Base-by-base conservation (phyloP, 2,113 vertebrate species). In the Mixornis gularis region DNA sequence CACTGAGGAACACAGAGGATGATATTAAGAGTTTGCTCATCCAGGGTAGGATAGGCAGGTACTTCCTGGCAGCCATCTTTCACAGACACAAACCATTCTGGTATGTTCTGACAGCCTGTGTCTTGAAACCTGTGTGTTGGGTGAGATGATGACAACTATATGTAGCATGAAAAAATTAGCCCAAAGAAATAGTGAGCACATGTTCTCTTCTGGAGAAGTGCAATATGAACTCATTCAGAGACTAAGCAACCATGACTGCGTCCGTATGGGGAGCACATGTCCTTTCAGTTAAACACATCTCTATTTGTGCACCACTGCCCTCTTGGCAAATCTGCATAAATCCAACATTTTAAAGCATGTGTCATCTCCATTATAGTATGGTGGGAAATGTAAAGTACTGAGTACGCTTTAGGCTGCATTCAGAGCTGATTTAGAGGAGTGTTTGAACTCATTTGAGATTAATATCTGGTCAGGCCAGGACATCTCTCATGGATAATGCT, bases 91-190 rank as follows among this genome's bases (percentile, higher is more conserved):
- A 85, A 71, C 44, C 49, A 55, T 48, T 83, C 36, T 79, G 44
- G 34, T 38, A 70, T 44, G 64, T 73, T 91, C 69, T 63, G 69
- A 84, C 64, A 91, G 69, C 58, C 53, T 58, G 15, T 41, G 22
- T 84, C 90, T 84, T 73, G 73, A 84, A 92, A 80, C 56, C 32
- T 70, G 17, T n/a, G 17, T 77, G 51, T 18, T 62, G 60, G 69
- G 65, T 77, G 73, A 92, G 77, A 94, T 26, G 25, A 74, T 63
- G 72, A 90, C 84, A 89, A 73, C 69, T 70, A 52, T 77, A 62
- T 80, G 84, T 34, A 73, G 80, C 56, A 56, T 24, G 59, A 68
- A 86, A 80, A 89, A 86, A 89, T 17, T 46, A 80, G 72, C 84
- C 77, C 7, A 32, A 72, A 91, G 72, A 76, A 94, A 89, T 79